These are phyloP conservation scores for Drosophila trichaetosa DNA, from an alignment of 2,888 invertebrate genomes.

Conservation along the genomic window DNA sequence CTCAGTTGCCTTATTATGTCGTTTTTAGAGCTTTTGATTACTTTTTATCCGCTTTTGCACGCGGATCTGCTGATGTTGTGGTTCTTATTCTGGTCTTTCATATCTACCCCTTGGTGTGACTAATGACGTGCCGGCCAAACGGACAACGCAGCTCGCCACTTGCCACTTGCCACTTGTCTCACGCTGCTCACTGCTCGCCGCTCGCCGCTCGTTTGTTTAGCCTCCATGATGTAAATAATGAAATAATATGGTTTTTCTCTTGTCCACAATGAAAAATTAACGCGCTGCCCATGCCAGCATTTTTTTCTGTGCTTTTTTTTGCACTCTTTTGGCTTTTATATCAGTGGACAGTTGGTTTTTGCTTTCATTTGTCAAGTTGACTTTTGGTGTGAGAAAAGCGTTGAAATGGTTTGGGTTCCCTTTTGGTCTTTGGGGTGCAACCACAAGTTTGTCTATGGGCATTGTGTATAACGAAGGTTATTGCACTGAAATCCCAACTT, in stretches of 20 bases:
- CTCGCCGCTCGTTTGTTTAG: conserved; percentile 60
- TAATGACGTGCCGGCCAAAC: conserved; percentile 72
- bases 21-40: conserved; percentile 79
- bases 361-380: conserved; percentile 76
- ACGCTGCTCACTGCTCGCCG: not conserved
- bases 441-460: conserved; percentile 32
- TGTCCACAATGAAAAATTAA: conserved; percentile 79
- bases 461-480: conserved; percentile 40
- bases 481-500: conserved; percentile 54
- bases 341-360: conserved; percentile 68
- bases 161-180: conserved; percentile 20
- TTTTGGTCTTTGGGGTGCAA: conserved; percentile 29
- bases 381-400: conserved; percentile 42
- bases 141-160: conserved; percentile 42
- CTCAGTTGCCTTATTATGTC: conserved; percentile 78
- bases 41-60: conserved; percentile 77
- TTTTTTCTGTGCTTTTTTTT: conserved; percentile 31
- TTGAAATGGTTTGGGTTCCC: conserved; percentile 24
- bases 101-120: conserved; percentile 71
- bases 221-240: conserved; percentile 74
- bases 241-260: conserved; percentile 76
- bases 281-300: conserved; percentile 61
- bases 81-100: conserved; percentile 34
- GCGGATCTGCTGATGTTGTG: conserved; percentile 58
- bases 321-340: conserved; percentile 46